A percentile compares a stretch with the other conserved stretches of the same genome.
These are phyloP conservation scores for Periparus ater DNA, from an alignment of 2,797 vertebrate genomes.

Conservation along the genomic window DNA sequence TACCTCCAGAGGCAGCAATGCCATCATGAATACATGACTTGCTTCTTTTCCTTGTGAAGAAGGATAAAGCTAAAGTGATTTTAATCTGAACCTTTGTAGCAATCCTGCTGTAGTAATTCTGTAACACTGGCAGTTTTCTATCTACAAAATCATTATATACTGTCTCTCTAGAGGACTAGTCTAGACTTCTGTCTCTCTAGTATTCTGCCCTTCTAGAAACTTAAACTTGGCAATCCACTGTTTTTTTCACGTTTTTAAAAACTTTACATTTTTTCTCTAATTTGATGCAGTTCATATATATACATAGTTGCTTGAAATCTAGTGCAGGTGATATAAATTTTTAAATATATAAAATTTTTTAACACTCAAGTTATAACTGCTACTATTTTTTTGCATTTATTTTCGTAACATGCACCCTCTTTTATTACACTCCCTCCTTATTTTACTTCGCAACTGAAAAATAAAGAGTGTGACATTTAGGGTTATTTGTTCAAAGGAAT, in stretches of 20 bases:
- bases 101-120: background rate
- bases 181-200: background rate
- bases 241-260: background rate
- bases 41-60: background rate
- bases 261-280: background rate
- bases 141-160: background rate
- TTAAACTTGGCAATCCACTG: background rate
- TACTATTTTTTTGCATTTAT: background rate
- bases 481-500: background rate
- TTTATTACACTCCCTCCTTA: background rate
- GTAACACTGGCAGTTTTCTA: background rate
- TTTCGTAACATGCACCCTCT: background rate
- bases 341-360: background rate
- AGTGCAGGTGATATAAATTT: background rate
- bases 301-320: background rate
- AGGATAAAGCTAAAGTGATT: background rate
- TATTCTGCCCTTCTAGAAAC: background rate
- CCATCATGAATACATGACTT: background rate
- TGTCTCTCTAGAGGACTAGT: background rate
- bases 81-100: background rate
- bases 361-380: background rate
- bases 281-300: background rate
- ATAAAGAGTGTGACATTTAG: background rate
- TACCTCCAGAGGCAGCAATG: background rate
- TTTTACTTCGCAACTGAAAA: conserved; percentile 22